phyloP scores from a whole-genome alignment of 2,113 vertebrate genomes.

The Phasianus colchicus region DNA sequence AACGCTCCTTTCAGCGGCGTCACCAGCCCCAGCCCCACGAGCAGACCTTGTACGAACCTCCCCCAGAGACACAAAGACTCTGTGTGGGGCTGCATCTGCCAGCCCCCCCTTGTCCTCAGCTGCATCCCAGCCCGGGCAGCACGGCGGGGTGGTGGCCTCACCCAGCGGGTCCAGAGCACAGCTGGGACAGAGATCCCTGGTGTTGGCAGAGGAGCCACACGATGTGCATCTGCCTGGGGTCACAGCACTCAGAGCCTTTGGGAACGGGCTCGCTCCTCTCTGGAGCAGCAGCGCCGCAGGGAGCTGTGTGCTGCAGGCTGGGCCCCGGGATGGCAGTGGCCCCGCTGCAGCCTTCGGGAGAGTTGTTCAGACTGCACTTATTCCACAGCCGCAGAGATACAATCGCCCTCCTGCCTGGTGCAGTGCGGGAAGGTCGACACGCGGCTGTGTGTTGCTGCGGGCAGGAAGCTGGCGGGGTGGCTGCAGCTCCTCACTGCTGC shows the following conservation, averaged over 20 bases:
- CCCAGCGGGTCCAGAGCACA: not conserved
- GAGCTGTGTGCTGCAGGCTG: not conserved
- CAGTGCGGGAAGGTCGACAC: constrained; percentile 1
- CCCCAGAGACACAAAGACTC: not conserved
- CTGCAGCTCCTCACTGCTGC: not conserved
- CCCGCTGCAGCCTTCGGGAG: rapidly evolving
- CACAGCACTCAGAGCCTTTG: not conserved
- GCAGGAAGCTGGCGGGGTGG: not conserved
- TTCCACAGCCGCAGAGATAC: constrained; percentile 7
- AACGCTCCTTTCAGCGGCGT: constrained; percentile 15
- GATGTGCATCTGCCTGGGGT: not conserved
- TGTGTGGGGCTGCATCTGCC: not conserved
- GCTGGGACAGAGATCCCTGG: not conserved
- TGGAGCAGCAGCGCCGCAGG: not conserved
- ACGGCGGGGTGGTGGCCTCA: not conserved
- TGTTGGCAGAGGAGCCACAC: not conserved
- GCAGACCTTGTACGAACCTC: constrained; percentile 15
- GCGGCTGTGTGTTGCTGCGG: not conserved
- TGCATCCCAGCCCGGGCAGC: not conserved
- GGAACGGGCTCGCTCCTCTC: not conserved
- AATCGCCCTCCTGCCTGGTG: not conserved
- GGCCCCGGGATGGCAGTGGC: not conserved
- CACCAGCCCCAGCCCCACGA: constrained; percentile 54
- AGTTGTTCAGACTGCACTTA: not conserved
- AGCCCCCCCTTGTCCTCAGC: not conserved